These are phyloP conservation scores for Malurus cyaneus DNA, from an alignment of 2,113 vertebrate genomes.

Conservation along the genomic window DNA sequence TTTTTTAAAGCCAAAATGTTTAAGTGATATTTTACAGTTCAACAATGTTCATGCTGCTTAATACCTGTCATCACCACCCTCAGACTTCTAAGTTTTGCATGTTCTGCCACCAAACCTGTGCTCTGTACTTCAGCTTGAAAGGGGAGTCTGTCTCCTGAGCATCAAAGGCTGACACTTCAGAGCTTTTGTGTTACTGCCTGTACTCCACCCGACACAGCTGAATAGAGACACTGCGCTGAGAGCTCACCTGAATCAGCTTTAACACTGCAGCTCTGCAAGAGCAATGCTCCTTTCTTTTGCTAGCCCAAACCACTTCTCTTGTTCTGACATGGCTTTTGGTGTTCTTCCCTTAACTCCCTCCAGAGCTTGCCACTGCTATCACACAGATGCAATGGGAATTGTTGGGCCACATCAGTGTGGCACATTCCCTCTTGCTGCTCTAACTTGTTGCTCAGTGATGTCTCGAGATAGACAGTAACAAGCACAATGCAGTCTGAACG, in stretches of 20 bases:
- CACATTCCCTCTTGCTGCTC: background rate
- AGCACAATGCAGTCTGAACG: background rate
- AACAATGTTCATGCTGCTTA: background rate
- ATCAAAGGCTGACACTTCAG: slow-evolving; percentile 29
- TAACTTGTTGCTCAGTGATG: background rate
- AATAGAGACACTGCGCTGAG: background rate
- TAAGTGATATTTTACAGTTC: background rate
- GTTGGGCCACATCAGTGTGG: background rate
- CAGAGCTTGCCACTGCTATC: background rate
- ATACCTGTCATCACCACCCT: background rate
- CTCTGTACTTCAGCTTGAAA: slow-evolving; percentile 5
- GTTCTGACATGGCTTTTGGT: background rate
- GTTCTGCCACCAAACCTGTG: background rate
- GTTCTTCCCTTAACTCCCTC: rapidly evolving
- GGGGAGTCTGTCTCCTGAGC: background rate
- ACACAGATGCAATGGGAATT: background rate
- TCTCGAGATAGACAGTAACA: background rate
- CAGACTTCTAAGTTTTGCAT: background rate
- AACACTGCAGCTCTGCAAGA: background rate
- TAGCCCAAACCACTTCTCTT: background rate
- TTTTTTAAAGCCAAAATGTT: background rate
- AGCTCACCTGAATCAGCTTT: background rate
- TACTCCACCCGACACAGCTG: background rate
- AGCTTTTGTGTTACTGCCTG: background rate
- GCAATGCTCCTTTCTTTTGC: background rate